Evolutionary conservation across 2,113 vertebrate genomes (phyloP).

Genomic region (Neofelis nebulosa): DNA sequence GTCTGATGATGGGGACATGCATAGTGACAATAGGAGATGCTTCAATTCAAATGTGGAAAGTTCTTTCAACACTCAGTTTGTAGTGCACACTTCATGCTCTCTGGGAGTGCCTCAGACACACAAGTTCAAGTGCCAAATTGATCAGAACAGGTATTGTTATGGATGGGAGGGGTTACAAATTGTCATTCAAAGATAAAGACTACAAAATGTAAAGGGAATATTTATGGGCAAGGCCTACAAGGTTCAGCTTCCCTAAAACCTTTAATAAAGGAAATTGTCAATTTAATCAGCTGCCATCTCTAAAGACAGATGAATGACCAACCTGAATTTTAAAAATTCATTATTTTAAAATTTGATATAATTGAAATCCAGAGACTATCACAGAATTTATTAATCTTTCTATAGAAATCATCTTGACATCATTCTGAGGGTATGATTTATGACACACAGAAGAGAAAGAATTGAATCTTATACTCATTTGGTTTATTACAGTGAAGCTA

Average conservation of each 20-base stretch:
- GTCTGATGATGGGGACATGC: neutral
- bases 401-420: conserved; percentile 49
- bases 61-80: neutral
- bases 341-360: conserved; percentile 42
- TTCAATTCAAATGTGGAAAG: neutral
- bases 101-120: neutral
- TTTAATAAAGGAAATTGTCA: conserved; percentile 9
- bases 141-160: neutral
- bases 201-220: conserved; percentile 25
- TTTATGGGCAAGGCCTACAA: neutral
- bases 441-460: conserved; percentile 27
- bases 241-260: neutral
- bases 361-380: conserved; percentile 38
- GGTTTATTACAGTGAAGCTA: conserved; percentile 33
- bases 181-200: neutral
- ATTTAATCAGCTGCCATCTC: conserved; percentile 11
- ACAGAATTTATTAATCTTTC: conserved; percentile 37
- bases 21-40: neutral
- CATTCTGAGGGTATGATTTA: conserved; percentile 46
- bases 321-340: conserved; percentile 36
- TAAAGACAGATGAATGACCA: neutral
- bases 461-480: neutral
- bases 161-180: neutral
- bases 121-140: neutral
- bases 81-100: neutral